Evolutionary conservation across 2,888 invertebrate species (phyloP).

Genomic region (Apocheima hispidaria): DNA sequence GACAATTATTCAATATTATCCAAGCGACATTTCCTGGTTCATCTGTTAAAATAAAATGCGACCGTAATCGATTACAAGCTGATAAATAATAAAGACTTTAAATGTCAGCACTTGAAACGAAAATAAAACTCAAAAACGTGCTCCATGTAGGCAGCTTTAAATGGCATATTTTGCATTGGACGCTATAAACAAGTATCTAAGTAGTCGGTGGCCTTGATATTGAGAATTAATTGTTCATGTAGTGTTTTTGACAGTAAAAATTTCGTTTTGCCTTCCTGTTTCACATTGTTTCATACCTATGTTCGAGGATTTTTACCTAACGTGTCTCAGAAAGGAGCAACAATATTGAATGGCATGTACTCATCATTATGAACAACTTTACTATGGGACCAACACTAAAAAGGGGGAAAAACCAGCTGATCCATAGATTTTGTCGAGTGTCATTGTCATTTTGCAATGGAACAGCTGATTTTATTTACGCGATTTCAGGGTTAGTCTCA

Average conservation of each 20-base stretch:
- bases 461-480: no score
- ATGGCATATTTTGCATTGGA: constrained; percentile 21
- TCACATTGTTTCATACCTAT: neutral
- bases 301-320: no score
- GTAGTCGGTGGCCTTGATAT: constrained; percentile 17
- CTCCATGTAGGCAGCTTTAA: constrained; percentile 20
- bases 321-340: no score
- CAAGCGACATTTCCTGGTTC: constrained; percentile 20
- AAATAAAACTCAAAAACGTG: constrained; percentile 20
- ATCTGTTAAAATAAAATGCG: constrained; percentile 1
- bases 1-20: constrained; percentile 2
- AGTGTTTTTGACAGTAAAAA: constrained; percentile 4
- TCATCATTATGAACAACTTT: no score
- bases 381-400: no score
- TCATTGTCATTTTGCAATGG: no score
- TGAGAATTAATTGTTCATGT: constrained; percentile 11
- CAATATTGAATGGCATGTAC: no score
- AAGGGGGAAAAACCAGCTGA: no score
- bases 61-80: constrained; percentile 16
- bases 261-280: constrained; percentile 4
- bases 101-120: constrained; percentile 25
- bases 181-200: constrained; percentile 7
- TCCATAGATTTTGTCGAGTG: no score
- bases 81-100: constrained; percentile 7
- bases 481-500: no score